These are phyloP conservation scores for Cassiopea xamachana DNA, from an alignment of 30 jellyfish, hydroid and myxozoan species.

Conservation along the genomic window DNA sequence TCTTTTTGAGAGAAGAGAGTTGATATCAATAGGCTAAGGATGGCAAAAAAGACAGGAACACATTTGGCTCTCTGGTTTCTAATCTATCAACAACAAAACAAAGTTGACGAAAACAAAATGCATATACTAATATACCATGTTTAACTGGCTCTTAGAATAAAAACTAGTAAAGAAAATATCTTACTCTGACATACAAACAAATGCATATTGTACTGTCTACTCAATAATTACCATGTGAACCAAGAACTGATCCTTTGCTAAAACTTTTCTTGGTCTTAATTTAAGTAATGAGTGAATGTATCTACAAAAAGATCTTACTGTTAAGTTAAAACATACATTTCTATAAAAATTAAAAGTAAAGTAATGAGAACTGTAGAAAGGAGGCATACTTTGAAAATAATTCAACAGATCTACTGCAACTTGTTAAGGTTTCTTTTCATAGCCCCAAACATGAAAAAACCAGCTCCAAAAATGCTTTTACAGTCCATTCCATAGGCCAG, in stretches of 20 bases:
- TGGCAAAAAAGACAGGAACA: not conserved
- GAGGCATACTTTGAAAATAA: too few species aligned
- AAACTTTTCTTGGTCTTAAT: not conserved
- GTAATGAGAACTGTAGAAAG: not conserved
- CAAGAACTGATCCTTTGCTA: not conserved
- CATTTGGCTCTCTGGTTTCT: not conserved
- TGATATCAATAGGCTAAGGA: not conserved
- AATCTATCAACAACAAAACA: not conserved
- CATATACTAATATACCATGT: not conserved
- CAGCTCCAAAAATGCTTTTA: too few species aligned
- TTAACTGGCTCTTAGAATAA: not conserved
- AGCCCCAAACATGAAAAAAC: too few species aligned
- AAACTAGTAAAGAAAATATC: not conserved
- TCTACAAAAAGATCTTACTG: not conserved
- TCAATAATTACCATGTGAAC: not conserved
- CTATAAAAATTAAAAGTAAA: not conserved
- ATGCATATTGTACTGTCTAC: not conserved
- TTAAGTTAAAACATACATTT: not conserved
- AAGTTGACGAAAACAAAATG: not conserved
- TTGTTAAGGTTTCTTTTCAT: too few species aligned
- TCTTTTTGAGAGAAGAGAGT: too few species aligned
- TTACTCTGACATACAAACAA: not conserved
- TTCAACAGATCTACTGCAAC: too few species aligned
- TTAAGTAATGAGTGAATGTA: not conserved
- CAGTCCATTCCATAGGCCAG: too few species aligned